Evolutionary conservation across 2,113 vertebrate genomes (phyloP), one percentile per base, ranked within the genome.

Genomic region (Plecturocebus donacophilus): DNA sequence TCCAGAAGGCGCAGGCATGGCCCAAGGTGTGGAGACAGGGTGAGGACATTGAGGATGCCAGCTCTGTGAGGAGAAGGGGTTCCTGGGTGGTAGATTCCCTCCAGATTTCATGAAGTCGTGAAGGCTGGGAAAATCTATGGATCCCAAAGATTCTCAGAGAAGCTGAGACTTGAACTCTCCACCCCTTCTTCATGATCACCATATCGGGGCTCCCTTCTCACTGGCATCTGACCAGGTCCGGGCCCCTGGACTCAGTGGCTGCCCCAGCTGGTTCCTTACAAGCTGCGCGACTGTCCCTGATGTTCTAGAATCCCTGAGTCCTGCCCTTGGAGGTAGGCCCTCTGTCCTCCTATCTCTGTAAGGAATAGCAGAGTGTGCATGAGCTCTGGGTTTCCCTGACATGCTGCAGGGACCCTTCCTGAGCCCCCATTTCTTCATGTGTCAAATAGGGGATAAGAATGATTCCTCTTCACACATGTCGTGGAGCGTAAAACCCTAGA

Each of bases 11-110:
- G 9, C 52, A 20, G 35, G 4, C 17, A 2, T 38, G 54, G 45
- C 8, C 66, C 23, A n/a, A 2, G 9, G 11, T 40, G 7, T 0
- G 1, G 40, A 52, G 27, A 6, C 19, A 9, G 25, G 40, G 54
- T 70, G 61, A 38, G 20, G n/a, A 19, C 8, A 4, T n/a, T 8
- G 47, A 58, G 54, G 68, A 40, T 19, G 8, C 38, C 11, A 38
- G 38, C 21, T 68, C 8, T 2, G 10, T 21, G 4, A 35, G 40
- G 40, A 85, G 25, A 80, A 45, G 25, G 54, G 54, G 11, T 42
- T 27, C 66, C 32, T 38, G 23, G 20, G 32, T 3, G 11, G 2
- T 35, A 79, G 38, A 38, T 47, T 52, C 21, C 6, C 47, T 38
- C 30, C n/a, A n/a, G 76, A 54, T 70, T 40, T 75, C 30, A 30